phyloP scores from a whole-genome alignment of 2,113 vertebrate species.

The Tachysurus fulvidraco region DNA sequence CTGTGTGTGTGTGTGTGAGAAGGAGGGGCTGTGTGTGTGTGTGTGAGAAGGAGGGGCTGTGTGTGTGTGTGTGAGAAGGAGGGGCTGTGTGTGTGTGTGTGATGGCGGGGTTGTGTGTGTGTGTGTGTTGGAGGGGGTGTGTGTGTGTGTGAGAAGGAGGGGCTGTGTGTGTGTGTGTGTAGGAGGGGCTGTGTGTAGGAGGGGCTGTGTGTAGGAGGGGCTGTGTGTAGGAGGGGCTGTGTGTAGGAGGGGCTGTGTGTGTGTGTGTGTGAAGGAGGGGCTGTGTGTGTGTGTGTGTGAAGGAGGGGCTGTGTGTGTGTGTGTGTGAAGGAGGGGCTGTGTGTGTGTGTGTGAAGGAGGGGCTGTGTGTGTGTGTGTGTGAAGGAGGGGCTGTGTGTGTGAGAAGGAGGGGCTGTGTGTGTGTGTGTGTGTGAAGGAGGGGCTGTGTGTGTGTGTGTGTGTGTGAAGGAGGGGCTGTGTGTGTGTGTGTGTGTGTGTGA shows the following conservation, averaged over 20 bases:
- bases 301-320: too few species aligned
- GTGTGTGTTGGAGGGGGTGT: neutral
- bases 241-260: too few species aligned
- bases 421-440: neutral
- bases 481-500: too few species aligned
- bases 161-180: neutral
- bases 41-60: too few species aligned
- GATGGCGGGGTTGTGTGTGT: too few species aligned
- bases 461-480: conserved; percentile 64
- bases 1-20: neutral
- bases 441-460: neutral
- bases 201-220: neutral
- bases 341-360: too few species aligned
- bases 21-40: neutral
- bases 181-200: too few species aligned
- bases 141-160: too few species aligned
- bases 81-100: neutral
- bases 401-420: too few species aligned
- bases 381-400: neutral
- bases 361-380: neutral
- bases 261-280: neutral
- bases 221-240: too few species aligned
- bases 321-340: conserved; percentile 58
- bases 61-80: conserved; percentile 63
- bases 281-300: neutral